Evolutionary conservation across 2,113 vertebrate genomes (phyloP).

Genomic region (Tilapia sparmanii): DNA sequence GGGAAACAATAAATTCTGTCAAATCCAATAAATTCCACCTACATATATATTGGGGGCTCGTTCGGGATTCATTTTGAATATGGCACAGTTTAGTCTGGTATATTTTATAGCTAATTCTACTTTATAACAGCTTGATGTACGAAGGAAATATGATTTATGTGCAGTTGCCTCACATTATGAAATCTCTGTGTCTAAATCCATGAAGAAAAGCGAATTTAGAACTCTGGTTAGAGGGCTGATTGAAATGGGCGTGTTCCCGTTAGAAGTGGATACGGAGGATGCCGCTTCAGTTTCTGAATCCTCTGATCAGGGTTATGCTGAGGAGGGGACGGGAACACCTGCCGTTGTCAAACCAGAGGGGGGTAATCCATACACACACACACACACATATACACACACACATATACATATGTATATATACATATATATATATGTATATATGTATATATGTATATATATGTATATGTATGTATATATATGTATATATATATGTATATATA

Average conservation of each 20-base stretch:
- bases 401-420: fast-evolving
- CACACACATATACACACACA: fast-evolving
- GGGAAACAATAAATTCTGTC: neutral
- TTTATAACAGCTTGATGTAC: neutral
- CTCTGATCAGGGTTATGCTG: too few relatives aligned
- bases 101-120: neutral
- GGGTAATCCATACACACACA: neutral
- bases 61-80: neutral
- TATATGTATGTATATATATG: too few relatives aligned
- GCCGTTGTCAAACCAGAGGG: too few relatives aligned
- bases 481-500: too few relatives aligned
- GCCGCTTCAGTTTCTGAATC: too few relatives aligned
- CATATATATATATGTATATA: too few relatives aligned
- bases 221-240: neutral
- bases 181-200: neutral
- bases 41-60: neutral
- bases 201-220: neutral
- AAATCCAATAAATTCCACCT: neutral
- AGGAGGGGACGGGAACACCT: too few relatives aligned
- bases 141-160: neutral
- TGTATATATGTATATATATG: too few relatives aligned
- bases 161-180: neutral
- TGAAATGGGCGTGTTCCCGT: neutral
- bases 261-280: too few relatives aligned
- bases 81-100: neutral